phyloP scores from a whole-genome alignment of 2,888 invertebrate genomes.

The Cybosia mesomella region DNA sequence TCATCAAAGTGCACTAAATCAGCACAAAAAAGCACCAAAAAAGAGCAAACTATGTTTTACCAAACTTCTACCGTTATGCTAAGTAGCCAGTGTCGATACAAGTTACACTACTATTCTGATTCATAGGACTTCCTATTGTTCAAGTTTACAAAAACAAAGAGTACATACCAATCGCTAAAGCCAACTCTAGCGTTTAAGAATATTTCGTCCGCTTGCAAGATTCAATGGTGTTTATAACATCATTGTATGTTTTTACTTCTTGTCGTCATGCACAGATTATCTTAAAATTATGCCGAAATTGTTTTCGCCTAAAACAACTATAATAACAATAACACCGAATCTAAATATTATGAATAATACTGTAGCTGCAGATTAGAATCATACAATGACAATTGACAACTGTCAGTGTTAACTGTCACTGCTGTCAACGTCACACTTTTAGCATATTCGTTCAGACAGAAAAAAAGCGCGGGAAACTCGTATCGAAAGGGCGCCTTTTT shows the following conservation, averaged over 20 bases:
- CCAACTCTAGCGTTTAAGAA: neutral
- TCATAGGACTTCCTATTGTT: slow-evolving; percentile 24
- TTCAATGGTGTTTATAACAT: slow-evolving; percentile 6
- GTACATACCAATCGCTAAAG: slow-evolving; percentile 32
- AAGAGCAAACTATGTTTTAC: neutral
- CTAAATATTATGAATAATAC: too few species aligned
- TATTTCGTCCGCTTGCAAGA: neutral
- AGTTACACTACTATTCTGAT: slow-evolving; percentile 23
- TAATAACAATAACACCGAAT: too few species aligned
- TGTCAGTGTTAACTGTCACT: too few species aligned
- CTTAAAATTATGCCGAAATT: too few species aligned
- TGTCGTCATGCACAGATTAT: neutral
- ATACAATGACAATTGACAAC: too few species aligned
- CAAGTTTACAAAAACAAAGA: slow-evolving; percentile 28
- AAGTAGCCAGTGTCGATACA: neutral
- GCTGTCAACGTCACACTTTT: too few species aligned
- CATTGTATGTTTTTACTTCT: neutral
- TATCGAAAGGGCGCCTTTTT: too few species aligned
- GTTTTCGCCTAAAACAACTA: too few species aligned
- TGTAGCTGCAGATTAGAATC: too few species aligned
- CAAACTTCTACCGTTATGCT: neutral
- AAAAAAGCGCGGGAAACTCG: too few species aligned
- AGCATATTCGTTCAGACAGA: too few species aligned
- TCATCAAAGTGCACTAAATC: slow-evolving; percentile 28
- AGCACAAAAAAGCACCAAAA: neutral